Conservation (phyloP, 2,888 invertebrate species). For the Microplitis manilae region DNA sequence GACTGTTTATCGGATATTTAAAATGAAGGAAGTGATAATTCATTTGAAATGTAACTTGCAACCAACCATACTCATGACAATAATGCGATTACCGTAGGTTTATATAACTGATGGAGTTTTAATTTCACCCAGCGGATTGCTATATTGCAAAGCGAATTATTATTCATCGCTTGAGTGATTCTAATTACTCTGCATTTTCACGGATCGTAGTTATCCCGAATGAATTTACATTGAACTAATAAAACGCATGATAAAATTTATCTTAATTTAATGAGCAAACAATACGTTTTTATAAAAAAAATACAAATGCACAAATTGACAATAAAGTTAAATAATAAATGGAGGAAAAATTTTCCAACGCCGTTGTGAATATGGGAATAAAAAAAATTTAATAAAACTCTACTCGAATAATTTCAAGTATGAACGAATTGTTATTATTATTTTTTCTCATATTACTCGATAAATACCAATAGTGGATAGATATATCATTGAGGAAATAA, state of each 20-base stretch:
- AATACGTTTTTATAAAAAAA: constrained; percentile 19
- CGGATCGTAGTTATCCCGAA: constrained; percentile 26
- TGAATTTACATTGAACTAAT: constrained; percentile 42
- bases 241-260: constrained; percentile 20
- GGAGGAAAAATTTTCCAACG: too few species aligned
- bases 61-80: constrained; percentile 6
- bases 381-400: too few species aligned
- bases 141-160: constrained; percentile 22
- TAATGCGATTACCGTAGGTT: constrained; percentile 11
- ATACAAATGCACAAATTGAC: neutral
- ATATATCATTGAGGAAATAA: too few species aligned
- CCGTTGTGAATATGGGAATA: too few species aligned
- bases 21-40: constrained; percentile 9
- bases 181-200: constrained; percentile 40
- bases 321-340: neutral
- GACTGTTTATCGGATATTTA: neutral
- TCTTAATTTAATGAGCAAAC: neutral
- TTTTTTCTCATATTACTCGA: too few species aligned
- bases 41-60: constrained; percentile 3
- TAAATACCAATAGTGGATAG: too few species aligned
- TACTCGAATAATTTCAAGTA: too few species aligned
- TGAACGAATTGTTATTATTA: too few species aligned
- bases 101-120: constrained; percentile 16
- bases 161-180: constrained; percentile 33
- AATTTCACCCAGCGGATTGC: constrained; percentile 19